Conservation (phyloP, 2,113 vertebrate genomes). For the Hippoglossus stenolepis region DNA sequence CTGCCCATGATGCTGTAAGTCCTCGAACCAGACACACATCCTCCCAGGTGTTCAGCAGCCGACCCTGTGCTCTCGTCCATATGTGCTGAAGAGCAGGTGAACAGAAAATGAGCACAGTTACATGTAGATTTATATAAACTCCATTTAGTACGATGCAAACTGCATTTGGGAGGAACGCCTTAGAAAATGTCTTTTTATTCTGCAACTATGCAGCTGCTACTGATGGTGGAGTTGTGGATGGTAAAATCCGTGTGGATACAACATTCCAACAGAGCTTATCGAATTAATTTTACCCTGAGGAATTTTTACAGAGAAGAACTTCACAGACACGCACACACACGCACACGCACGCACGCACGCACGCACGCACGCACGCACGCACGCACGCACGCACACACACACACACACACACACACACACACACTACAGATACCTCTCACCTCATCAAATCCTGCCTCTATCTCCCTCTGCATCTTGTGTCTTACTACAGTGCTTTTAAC, state of each 20-base stretch:
- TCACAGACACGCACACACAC: conserved; percentile 8
- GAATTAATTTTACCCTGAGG: conserved; percentile 50
- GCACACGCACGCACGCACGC: conserved; percentile 2
- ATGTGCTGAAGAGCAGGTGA: conserved; percentile 17
- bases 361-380: conserved; percentile 8
- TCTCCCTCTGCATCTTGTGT: not conserved
- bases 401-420: conserved; percentile 15
- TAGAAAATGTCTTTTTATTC: not conserved
- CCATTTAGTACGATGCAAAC: not conserved
- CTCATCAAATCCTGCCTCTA: not conserved
- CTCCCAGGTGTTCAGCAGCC: conserved; percentile 34
- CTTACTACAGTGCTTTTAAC: too few species aligned
- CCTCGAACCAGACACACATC: conserved; percentile 26
- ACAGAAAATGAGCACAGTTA: not conserved
- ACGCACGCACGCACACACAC: conserved; percentile 10
- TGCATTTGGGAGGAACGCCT: not conserved
- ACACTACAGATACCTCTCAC: conserved; percentile 7
- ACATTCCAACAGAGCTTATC: conserved; percentile 60
- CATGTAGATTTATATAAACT: not conserved
- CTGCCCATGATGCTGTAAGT: not conserved
- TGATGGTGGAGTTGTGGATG: conserved; percentile 27
- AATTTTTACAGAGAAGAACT: conserved; percentile 37
- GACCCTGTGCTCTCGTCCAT: conserved; percentile 35
- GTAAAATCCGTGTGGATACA: conserved; percentile 40
- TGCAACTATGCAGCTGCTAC: conserved; percentile 1